Base-by-base conservation (phyloP, 2,797 vertebrate species). In the Kryptolebias ocellatus region DNA sequence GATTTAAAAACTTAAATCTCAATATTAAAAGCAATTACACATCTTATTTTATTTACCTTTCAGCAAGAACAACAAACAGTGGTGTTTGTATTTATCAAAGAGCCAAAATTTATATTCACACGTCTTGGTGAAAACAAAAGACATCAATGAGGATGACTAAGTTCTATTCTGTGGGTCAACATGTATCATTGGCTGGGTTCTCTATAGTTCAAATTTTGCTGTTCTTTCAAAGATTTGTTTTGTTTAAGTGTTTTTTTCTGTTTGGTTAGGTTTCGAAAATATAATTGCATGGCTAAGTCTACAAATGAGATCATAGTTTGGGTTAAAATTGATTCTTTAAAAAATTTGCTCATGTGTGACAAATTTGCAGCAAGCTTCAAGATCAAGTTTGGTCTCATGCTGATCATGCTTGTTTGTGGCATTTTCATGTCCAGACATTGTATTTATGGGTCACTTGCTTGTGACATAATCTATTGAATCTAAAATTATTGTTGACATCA, bases 341-440 rank as follows among this genome's bases (percentile, higher is more conserved):
- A 7, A 2, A 8, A 3, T n/a, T 15, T 39, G 9, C 9, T 39
- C 6, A 39, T 10, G 37, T 39, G 37, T 11, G 10, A 3, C 11
- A 39, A 39, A 39, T 10, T 39, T 39, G 37, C 15, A 34, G 17
- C 53, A 54, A 56, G 34, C 4, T 39, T 16, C 12, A 5, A 20
- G 11, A 18, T 56, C 31, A 2, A 5, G 18, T 55, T 64, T 24
- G 20, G 12, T 49, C 50, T 56, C 17, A 28, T 12, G 39, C 45
- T 57, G 27, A 61, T 20, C 42, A 64, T 45, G 46, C 51, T 60
- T 37, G n/a, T 45, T n/a, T 63, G n/a, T 16, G 9, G 39, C 31
- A 4, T 64, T 60, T 52, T 17, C 18, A 5, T 60, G 17, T 71
- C 16, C 16, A 18, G 11, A 39, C 29, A 1, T 45, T 14, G 29